phyloP scores from a whole-genome alignment of 1,140 invertebrate species.

The Luehdorfia chinensis region DNA sequence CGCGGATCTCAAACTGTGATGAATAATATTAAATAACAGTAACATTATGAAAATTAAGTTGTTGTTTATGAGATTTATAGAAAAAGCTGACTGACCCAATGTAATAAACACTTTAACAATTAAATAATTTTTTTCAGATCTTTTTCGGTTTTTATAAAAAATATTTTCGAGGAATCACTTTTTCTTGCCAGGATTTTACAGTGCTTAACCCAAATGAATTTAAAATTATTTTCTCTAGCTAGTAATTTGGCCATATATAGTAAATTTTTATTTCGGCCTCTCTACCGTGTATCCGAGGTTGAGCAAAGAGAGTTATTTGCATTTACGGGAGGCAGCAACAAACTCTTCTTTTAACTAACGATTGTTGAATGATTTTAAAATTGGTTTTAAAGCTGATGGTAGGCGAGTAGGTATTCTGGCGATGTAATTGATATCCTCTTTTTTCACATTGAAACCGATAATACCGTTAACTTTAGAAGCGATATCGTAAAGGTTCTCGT shows the following conservation, averaged over 20 bases:
- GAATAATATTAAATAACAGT: background rate
- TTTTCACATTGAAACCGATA: too few species aligned
- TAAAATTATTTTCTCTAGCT: slow-evolving; percentile 12
- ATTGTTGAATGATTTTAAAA: slow-evolving; percentile 8
- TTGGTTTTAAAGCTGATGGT: background rate
- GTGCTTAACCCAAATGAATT: slow-evolving; percentile 19
- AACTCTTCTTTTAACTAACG: too few species aligned
- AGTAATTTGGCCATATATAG: slow-evolving; percentile 1
- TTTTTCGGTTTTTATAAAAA: slow-evolving; percentile 15
- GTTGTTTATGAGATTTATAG: too few species aligned
- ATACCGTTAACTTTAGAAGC: too few species aligned
- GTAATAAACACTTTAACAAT: background rate
- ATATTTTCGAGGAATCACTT: slow-evolving; percentile 6
- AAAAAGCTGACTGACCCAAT: too few species aligned
- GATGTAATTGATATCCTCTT: too few species aligned
- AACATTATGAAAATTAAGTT: too few species aligned
- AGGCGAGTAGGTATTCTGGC: background rate
- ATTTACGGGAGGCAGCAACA: too few species aligned
- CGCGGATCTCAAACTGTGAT: slow-evolving; percentile 10
- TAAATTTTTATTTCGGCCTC: slow-evolving; percentile 1
- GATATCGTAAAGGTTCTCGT: too few species aligned
- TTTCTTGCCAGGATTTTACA: slow-evolving; percentile 18
- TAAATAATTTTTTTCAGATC: slow-evolving; percentile 10
- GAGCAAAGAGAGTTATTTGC: background rate
- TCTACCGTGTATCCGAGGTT: background rate